phyloP scores from a whole-genome alignment of 2,113 vertebrate genomes.

The Oncorhynchus tshawytscha region DNA sequence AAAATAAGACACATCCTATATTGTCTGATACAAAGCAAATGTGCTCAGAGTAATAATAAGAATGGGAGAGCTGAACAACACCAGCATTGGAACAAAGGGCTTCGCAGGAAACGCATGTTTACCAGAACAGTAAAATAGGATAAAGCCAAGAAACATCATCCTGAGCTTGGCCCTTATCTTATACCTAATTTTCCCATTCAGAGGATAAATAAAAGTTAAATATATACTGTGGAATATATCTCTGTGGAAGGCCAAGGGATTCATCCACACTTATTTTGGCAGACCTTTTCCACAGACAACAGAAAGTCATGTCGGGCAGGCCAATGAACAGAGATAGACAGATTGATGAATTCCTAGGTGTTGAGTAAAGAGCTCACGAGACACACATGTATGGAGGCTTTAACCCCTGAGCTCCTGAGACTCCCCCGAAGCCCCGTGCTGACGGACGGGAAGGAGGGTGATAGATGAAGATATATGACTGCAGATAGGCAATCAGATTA shows the following conservation, averaged over 20 bases:
- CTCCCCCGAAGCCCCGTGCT: constrained; percentile 52
- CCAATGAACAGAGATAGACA: constrained; percentile 38
- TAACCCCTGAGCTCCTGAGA: constrained; percentile 21
- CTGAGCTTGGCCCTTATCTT: background rate
- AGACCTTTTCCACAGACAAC: constrained; percentile 13
- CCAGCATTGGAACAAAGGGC: constrained; percentile 8
- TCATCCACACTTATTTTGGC: constrained; percentile 4
- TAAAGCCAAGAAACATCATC: background rate
- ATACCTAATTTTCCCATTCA: background rate
- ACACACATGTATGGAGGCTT: constrained; percentile 36
- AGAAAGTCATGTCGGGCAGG: constrained; percentile 33
- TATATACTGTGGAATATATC: background rate
- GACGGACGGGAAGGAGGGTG: constrained; percentile 64
- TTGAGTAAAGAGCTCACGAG: constrained; percentile 50
- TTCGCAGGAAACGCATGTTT: constrained; percentile 37
- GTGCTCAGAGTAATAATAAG: constrained; percentile 21
- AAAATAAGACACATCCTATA: constrained; percentile 42
- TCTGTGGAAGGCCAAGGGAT: constrained; percentile 6
- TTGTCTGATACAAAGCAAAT: constrained; percentile 48
- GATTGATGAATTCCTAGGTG: constrained; percentile 56
- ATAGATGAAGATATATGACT: constrained; percentile 77
- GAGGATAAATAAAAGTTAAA: constrained; percentile 9
- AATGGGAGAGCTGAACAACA: constrained; percentile 13
- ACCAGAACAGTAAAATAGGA: background rate
- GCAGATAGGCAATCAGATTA: constrained; percentile 75